A percentile compares a stretch with the other conserved stretches of the same genome.
phyloP scores from a whole-genome alignment of 2,888 invertebrate genomes.

The Salticus scenicus region DNA sequence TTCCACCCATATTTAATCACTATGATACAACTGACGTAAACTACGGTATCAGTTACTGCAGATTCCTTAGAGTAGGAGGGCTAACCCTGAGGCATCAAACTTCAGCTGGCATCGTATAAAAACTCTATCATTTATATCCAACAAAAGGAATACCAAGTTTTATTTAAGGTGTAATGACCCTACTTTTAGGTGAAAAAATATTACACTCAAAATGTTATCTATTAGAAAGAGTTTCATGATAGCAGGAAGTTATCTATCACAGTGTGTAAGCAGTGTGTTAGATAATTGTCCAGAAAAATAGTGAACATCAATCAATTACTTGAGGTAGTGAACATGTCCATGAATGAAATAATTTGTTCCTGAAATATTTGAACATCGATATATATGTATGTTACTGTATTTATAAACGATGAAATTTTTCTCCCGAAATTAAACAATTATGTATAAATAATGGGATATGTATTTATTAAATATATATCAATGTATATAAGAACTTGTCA shows the following conservation, averaged over 20 bases:
- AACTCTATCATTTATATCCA: constrained; percentile 41
- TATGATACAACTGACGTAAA: neutral
- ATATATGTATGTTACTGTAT: no score
- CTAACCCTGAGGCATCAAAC: constrained; percentile 14
- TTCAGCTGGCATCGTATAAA: constrained; percentile 1
- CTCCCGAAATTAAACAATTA: no score
- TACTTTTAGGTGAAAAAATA: neutral
- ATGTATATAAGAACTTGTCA: no score
- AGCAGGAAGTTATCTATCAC: neutral
- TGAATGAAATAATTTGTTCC: no score
- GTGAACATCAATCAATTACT: no score
- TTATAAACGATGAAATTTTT: no score
- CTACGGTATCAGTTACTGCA: constrained; percentile 16
- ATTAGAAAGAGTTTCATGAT: neutral
- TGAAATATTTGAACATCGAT: no score
- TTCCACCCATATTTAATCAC: constrained; percentile 16
- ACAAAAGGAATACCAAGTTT: neutral
- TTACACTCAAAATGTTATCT: neutral
- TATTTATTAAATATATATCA: no score
- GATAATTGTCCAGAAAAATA: neutral
- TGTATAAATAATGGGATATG: no score
- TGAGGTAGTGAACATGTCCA: no score
- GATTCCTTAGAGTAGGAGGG: constrained; percentile 4
- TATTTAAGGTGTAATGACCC: constrained; percentile 13
- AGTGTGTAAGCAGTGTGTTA: neutral